phyloP scores from a whole-genome alignment of 2,888 invertebrate genomes.

The Steinernema scapterisci region DNA sequence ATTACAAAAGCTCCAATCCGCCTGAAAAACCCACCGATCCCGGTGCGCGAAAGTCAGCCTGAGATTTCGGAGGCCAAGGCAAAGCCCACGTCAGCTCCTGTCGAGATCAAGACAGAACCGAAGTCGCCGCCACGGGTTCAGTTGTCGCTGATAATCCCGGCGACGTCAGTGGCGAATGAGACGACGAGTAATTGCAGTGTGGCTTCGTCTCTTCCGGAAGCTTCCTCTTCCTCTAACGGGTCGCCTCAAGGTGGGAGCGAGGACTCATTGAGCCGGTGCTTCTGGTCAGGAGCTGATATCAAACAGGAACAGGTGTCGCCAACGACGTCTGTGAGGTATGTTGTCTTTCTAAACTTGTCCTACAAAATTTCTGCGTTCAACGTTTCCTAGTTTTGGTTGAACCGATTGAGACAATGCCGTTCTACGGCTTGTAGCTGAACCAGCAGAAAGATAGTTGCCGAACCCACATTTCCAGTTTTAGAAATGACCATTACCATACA shows the following conservation, averaged over 20 bases:
- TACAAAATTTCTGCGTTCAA: no score
- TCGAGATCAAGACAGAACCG: not conserved
- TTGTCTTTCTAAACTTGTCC: not conserved
- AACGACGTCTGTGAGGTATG: slow-evolving; percentile 7
- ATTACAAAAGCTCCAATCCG: slow-evolving; percentile 15
- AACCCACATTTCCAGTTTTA: no score
- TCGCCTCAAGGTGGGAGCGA: slow-evolving; percentile 1
- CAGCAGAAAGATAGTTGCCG: no score
- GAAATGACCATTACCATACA: no score
- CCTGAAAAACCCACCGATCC: slow-evolving; percentile 19
- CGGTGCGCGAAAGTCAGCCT: not conserved
- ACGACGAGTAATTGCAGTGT: not conserved
- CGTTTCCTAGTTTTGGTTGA: no score
- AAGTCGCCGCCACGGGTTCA: not conserved
- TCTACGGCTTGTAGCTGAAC: no score
- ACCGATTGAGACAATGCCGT: no score
- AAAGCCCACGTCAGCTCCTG: not conserved
- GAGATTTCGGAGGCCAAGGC: not conserved
- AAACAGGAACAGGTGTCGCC: slow-evolving; percentile 24
- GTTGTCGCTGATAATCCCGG: slow-evolving; percentile 7
- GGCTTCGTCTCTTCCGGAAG: slow-evolving; percentile 4
- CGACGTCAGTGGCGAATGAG: not conserved
- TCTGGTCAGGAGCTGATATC: slow-evolving; percentile 1
- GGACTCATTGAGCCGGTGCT: not conserved
- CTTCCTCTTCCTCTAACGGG: slow-evolving; percentile 12